Base-by-base conservation (phyloP, 2,888 invertebrate species). In the Acrobeloides nanus region DNA sequence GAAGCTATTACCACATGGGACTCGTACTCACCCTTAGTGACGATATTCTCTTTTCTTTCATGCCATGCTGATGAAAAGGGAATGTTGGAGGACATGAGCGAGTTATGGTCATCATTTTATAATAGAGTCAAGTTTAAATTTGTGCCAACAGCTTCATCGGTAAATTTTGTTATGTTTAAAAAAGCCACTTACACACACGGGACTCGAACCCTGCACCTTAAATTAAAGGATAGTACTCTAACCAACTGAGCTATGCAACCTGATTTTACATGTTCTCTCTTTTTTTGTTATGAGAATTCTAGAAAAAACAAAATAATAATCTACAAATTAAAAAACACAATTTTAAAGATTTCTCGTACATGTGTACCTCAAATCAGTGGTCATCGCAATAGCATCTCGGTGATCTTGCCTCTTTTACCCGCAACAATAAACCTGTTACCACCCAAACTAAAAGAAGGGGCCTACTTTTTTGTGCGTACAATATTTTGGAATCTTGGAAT, bases 41-140 rank as follows among this genome's bases (percentile, higher is more conserved):
- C 44, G 10, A 38, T 63, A 12, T 72, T 68, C 49, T 64, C 66
- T 1, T 70, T 69, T 41, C 46, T 71, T 6, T 66, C 66, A 7
- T 66, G 68, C 6, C 64, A 69, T 43, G 68, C 66, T 8, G 71
- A 71, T 46, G 71, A 71, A 31, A 42, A 53, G 29, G 71, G 71
- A 23, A 71, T 71, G 71, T 56, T 67, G 12, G 71, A 71, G 38
- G 71, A 71, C 45, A 64, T 66, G 32, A 38, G 53, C 21, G 66
- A 61, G 18, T 48, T 48, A 4, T 65, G 63, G 62, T 54, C 53
- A 29, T 42, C 48, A 12, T 51, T 68, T 17, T 53, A 57, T 25
- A 44, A 42, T 20, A 45, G 53, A 6, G 64, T 64, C 10, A 51
- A 53, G 12, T 69, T 71, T 46, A 56, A 62, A 8, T 56, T 71